A percentile compares a stretch with the other conserved stretches of the same genome.
Conservation (phyloP, 2,888 invertebrate species). For the Drosophila phalerata region DNA sequence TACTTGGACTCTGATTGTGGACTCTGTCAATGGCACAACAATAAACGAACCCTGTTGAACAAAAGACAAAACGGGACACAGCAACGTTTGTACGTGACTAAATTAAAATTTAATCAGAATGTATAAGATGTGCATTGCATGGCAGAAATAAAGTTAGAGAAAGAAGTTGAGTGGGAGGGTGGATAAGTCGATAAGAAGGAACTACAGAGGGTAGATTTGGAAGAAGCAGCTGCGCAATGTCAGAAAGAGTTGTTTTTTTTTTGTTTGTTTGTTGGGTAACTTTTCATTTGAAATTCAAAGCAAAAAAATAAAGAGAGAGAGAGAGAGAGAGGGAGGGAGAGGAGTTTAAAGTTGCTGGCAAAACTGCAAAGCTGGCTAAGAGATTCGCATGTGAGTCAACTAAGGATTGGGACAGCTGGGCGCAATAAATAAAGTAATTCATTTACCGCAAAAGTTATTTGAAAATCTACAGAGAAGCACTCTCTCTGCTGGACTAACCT, state of each 20-base stretch:
- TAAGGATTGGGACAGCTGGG: slow-evolving; percentile 58
- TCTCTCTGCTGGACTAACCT: slow-evolving; percentile 31
- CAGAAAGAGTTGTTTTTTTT: slow-evolving; percentile 1
- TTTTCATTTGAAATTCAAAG: slow-evolving; percentile 62
- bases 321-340: slow-evolving; percentile 15
- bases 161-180: neutral
- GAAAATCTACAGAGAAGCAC: slow-evolving; percentile 69
- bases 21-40: slow-evolving; percentile 12
- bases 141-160: slow-evolving; percentile 2
- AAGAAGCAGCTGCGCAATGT: neutral
- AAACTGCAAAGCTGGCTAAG: slow-evolving; percentile 44
- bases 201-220: neutral
- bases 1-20: slow-evolving; percentile 43
- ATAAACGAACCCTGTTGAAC: slow-evolving; percentile 44
- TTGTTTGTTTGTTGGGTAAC: neutral
- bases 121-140: slow-evolving; percentile 68
- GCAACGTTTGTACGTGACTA: slow-evolving; percentile 77
- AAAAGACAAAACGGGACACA: slow-evolving; percentile 36
- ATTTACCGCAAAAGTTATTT: slow-evolving; percentile 77
- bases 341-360: neutral
- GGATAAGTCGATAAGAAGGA: neutral
- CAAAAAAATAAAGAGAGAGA: slow-evolving; percentile 12
- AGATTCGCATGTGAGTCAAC: slow-evolving; percentile 1
- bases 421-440: slow-evolving; percentile 80
- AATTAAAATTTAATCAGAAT: slow-evolving; percentile 82